Base-by-base conservation (phyloP, 2,888 invertebrate species). In the Metellina segmentata region DNA sequence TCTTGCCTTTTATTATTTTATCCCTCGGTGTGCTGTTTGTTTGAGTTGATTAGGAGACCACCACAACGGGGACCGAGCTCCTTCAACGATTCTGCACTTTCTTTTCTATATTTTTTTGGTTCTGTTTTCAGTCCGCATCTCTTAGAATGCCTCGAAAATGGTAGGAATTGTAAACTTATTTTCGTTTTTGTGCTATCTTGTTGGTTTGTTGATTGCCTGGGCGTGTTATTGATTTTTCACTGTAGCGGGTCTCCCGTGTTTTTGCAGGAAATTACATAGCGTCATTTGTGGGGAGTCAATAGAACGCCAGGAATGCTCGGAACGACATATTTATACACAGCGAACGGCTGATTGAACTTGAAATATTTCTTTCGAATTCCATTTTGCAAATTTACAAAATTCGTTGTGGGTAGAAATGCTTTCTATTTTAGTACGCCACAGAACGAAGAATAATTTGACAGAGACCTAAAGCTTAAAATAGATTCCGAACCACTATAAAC, bases 31-130 rank as follows among this genome's bases (percentile, higher is more conserved):
- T 85, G 75, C 53, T 91, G 86, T 87, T 91, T 91, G 86, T 82
- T 86, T 86, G 86, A 72, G 86, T 72, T 91, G 91, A 91, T 91
- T 91, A 81, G 82, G 70, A 74, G 20, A 16, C 72, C 52, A 48
- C 83, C 74, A 53, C 52, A 61, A 16, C 20, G 85, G 52, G 19
- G 53, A 70, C 49, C 19, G 72, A 19, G 81, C 48, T 77, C 77
- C 51, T 77, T n/a, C 51, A 6, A 51, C 9, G n/a, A 19, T 51
- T 77, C 51, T n/a, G 49, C 51, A 51, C 19, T 51, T 51, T 51
- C 19, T 51, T 19, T n/a, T n/a, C n/a, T n/a, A n/a, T n/a, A n/a
- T n/a, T n/a, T 51, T n/a, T 9, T 34, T 20, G n/a, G 20, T 34
- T 16, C 34, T 61, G 61, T 79, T 79, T 48, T 53, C 53, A 79